A percentile compares a stretch with the other conserved stretches of the same genome.
Evolutionary conservation across 2,797 vertebrate species (phyloP).

Genomic region (Peromyscus nudipes): DNA sequence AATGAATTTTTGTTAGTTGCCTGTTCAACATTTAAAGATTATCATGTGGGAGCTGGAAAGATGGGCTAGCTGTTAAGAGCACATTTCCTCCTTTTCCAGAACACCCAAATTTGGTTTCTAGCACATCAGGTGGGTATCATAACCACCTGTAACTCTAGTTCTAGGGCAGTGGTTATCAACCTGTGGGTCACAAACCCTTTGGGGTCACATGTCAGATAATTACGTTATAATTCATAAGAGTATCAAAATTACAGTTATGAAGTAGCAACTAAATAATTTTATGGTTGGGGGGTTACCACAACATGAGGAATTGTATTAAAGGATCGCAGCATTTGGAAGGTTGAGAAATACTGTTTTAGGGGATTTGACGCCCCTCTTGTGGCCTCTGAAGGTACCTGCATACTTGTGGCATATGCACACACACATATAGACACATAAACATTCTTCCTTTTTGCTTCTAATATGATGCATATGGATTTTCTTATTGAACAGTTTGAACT

Average conservation of each 20-base stretch:
- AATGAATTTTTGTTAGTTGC: slow-evolving; percentile 10
- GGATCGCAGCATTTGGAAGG: neutral
- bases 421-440: neutral
- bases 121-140: neutral
- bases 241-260: neutral
- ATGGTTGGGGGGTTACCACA: neutral
- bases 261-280: neutral
- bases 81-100: neutral
- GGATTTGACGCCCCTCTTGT: neutral
- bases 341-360: neutral
- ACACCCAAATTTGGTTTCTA: neutral
- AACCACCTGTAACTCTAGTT: neutral
- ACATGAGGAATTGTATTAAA: neutral
- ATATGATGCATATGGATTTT: neutral
- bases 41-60: neutral
- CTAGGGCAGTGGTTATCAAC: neutral
- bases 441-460: slow-evolving; percentile 50
- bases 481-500: neutral
- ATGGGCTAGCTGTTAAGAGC: neutral
- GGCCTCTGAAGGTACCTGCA: neutral
- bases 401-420: neutral
- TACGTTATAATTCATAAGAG: neutral
- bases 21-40: neutral
- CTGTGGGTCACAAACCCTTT: neutral
- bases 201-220: neutral